Conservation (phyloP, 1,140 invertebrate species). For the Bactericera cockerelli region DNA sequence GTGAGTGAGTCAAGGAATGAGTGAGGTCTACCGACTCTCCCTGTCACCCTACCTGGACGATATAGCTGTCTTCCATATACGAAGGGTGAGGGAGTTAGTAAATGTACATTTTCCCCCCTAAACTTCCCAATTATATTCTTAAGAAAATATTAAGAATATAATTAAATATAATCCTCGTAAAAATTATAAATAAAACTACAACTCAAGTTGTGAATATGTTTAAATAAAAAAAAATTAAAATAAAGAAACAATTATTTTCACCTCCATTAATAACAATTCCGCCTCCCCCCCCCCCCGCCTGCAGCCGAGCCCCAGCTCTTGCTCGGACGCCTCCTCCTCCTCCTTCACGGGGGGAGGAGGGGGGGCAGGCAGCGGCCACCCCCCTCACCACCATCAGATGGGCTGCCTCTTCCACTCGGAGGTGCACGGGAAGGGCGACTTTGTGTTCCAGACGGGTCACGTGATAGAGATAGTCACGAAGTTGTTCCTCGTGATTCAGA, state of each 20-base stretch:
- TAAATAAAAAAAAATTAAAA: too few species aligned
- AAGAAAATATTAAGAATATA: too few species aligned
- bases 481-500: conserved; percentile 73
- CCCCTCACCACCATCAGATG: conserved; percentile 5
- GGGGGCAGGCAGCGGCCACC: too few species aligned
- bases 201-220: too few species aligned
- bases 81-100: conserved; percentile 57
- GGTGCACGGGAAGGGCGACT: conserved; percentile 64
- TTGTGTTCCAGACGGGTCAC: conserved; percentile 70
- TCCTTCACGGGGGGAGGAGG: neutral
- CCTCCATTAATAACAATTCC: too few species aligned
- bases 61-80: conserved; percentile 66
- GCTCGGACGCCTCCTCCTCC: conserved; percentile 11
- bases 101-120: too few species aligned
- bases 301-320: conserved; percentile 1
- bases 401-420: conserved; percentile 41
- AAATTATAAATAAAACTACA: too few species aligned
- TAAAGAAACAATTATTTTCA: too few species aligned
- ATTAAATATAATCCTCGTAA: too few species aligned
- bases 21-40: conserved; percentile 63
- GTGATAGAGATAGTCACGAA: conserved; percentile 81
- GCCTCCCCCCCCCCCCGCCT: too few species aligned
- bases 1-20: too few species aligned
- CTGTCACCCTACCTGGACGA: conserved; percentile 70
- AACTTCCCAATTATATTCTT: too few species aligned